A percentile compares a stretch with the other conserved stretches of the same genome.
These are phyloP conservation scores for Nasonia longicornis DNA, from an alignment of 1,140 invertebrate genomes.

Conservation along the genomic window DNA sequence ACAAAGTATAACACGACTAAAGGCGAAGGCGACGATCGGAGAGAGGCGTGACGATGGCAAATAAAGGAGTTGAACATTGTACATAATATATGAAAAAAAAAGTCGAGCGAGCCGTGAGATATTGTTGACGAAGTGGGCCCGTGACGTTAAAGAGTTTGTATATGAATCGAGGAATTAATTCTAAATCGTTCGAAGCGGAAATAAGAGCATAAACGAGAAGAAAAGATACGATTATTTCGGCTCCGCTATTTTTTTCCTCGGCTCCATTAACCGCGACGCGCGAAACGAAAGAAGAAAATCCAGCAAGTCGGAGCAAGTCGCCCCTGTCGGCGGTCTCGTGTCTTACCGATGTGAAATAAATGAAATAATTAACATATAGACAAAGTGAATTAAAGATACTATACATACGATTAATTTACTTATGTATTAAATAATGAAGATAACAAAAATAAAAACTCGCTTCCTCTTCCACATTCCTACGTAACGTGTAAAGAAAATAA, in stretches of 20 bases:
- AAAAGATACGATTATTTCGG: neutral
- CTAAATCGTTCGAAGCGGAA: neutral
- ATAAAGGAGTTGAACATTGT: neutral
- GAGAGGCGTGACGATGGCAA: neutral
- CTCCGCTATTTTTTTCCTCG: neutral
- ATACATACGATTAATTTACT: constrained; percentile 16
- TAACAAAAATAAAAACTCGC: constrained; percentile 18
- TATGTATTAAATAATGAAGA: neutral
- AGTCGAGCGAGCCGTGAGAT: too few relatives aligned
- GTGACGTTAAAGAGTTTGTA: neutral
- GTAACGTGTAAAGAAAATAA: constrained; percentile 28
- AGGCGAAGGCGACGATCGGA: neutral
- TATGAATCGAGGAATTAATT: neutral
- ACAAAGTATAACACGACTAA: neutral
- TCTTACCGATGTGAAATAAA: constrained; percentile 31
- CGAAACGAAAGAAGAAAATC: neutral
- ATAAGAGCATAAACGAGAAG: neutral
- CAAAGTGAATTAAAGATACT: constrained; percentile 23
- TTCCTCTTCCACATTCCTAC: constrained; percentile 46
- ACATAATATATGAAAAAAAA: neutral
- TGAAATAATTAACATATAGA: neutral
- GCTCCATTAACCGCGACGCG: too few relatives aligned
- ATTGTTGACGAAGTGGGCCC: too few relatives aligned
- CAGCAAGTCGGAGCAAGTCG: neutral
- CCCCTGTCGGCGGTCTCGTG: constrained; percentile 10